These are phyloP conservation scores for Alcedo quadribrachys DNA, from an alignment of 2,797 vertebrate species.

Conservation along the genomic window DNA sequence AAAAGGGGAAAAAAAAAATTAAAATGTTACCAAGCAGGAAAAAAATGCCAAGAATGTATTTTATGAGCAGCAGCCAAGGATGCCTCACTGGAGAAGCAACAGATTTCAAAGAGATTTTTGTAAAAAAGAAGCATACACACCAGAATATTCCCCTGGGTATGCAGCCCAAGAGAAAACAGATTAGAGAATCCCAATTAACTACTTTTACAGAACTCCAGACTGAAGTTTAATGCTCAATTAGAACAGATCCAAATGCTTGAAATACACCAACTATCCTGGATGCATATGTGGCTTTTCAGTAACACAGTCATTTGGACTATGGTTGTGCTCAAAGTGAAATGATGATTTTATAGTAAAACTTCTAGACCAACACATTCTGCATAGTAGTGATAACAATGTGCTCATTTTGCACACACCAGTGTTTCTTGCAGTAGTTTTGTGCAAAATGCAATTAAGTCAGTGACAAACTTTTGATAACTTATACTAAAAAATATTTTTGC, in stretches of 20 bases:
- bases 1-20: conserved; percentile 18
- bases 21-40: conserved; percentile 24
- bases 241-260: conserved; percentile 25
- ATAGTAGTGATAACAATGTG: background rate
- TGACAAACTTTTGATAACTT: background rate
- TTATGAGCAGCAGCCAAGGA: conserved; percentile 74
- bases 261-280: background rate
- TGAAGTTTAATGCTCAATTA: conserved; percentile 35
- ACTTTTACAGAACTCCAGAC: conserved; percentile 44
- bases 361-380: conserved; percentile 4
- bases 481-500: background rate
- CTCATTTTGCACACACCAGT: background rate
- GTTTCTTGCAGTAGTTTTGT: background rate
- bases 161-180: conserved; percentile 83
- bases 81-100: conserved; percentile 64
- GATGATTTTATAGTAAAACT: background rate
- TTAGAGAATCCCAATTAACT: conserved; percentile 82
- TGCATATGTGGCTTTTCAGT: background rate
- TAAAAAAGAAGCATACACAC: conserved; percentile 86
- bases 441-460: background rate
- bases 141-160: conserved; percentile 92
- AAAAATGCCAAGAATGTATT: conserved; percentile 66
- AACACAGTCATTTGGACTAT: background rate
- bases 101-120: conserved; percentile 40
- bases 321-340: background rate